Evolutionary conservation across 2,888 invertebrate species (phyloP), one percentile per base, ranked within the genome.

Genomic region (Netelia inedita): DNA sequence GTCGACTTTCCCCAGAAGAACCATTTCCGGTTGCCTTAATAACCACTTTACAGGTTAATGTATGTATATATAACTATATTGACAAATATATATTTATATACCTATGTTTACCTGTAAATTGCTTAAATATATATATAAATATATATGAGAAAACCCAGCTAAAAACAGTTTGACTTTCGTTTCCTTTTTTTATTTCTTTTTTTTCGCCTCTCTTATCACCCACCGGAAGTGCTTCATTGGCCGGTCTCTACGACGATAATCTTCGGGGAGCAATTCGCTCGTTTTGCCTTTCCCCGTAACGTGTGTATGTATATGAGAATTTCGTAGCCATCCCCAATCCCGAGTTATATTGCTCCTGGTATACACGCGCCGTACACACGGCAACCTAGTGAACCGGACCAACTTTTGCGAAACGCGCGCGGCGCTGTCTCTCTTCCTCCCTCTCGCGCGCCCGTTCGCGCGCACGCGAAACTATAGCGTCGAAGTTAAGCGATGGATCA

Each of bases 401-500:
- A 89, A 90, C 89, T 90, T 90, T 89, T 88, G 89, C 86, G 82
- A 89, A 88, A 85, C 28, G 28, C 5, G 28, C 5, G 28, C 5
- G 1, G 28, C 5, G 28, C 28, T 28, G 5, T 28, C 28, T 28
- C 28, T 23, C 23, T 23, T 2, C 2, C 23, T 23, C 87, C 84
- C 83, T 89, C 88, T 88, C 88, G 87, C 88, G 0, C 2, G 59
- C 59, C n/a, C n/a, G 63, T 50, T 35, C 16, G 46, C 19, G 66
- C 55, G 35, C 23, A 10, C n/a, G 86, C 87, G 86, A 88, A 85
- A 89, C 89, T 89, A 57, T 68, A 88, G 88, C 87, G 88, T 82
- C 59, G 82, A 91, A 90, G 90, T 90, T 90, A 89, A 91, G 89
- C 91, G 88, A 91, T 91, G 89, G 89, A 91, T 91, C 91, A 90